Evolutionary conservation across 2,888 invertebrate species (phyloP).

Genomic region (Odontocerum albicorne): DNA sequence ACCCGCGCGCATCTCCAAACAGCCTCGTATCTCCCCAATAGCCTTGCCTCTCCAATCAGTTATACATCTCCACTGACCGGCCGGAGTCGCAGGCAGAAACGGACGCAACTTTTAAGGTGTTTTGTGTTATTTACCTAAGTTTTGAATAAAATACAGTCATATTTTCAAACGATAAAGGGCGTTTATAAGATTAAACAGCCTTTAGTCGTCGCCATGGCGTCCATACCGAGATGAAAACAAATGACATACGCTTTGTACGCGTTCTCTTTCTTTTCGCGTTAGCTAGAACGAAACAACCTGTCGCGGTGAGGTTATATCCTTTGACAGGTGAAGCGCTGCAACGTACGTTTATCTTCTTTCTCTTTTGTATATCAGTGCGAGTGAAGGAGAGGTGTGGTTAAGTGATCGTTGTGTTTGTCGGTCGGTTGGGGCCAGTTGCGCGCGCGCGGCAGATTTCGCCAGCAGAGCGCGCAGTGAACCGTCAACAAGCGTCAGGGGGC

Average conservation of each 20-base stretch:
- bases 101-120: slow-evolving; percentile 15
- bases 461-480: slow-evolving; percentile 42
- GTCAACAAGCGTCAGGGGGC: slow-evolving; percentile 38
- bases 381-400: slow-evolving; percentile 31
- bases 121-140: slow-evolving; percentile 8
- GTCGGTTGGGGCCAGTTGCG: slow-evolving; percentile 39
- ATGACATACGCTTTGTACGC: slow-evolving; percentile 22
- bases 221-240: slow-evolving; percentile 8
- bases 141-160: slow-evolving; percentile 15
- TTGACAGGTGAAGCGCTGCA: slow-evolving; percentile 35
- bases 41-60: slow-evolving; percentile 15
- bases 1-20: slow-evolving; percentile 40
- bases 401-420: slow-evolving; percentile 38
- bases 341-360: slow-evolving; percentile 32
- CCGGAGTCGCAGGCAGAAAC: slow-evolving; percentile 17
- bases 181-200: slow-evolving; percentile 14
- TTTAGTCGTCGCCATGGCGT: slow-evolving; percentile 14
- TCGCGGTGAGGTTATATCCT: slow-evolving; percentile 24
- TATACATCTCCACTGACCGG: slow-evolving; percentile 24
- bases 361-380: slow-evolving; percentile 32
- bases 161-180: slow-evolving; percentile 17
- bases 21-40: slow-evolving; percentile 42
- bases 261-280: slow-evolving; percentile 25
- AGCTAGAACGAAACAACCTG: slow-evolving; percentile 30
- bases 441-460: slow-evolving; percentile 44